phyloP scores from a whole-genome alignment of 2,888 invertebrate genomes.

The Spisula solida region DNA sequence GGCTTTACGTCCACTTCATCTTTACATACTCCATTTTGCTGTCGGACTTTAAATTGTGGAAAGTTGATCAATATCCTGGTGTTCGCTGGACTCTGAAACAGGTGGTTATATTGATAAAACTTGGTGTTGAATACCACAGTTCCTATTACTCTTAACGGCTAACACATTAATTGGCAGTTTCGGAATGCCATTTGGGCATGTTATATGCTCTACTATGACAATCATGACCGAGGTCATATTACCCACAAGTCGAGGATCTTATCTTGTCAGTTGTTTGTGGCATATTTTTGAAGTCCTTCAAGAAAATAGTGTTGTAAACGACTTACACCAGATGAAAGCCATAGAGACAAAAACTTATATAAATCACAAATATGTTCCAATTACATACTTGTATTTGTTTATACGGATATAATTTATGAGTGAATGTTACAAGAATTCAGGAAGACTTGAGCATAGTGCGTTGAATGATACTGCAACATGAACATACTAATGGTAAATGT shows the following conservation, averaged over 20 bases:
- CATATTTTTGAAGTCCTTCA: no score
- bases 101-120: neutral
- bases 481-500: no score
- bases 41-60: neutral
- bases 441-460: no score
- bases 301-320: no score
- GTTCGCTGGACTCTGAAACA: slow-evolving; percentile 24
- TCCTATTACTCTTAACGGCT: neutral
- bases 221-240: neutral
- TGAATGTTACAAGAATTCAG: no score
- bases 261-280: neutral
- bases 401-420: no score
- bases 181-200: no score
- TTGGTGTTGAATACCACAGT: neutral
- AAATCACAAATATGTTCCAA: no score
- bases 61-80: slow-evolving; percentile 29
- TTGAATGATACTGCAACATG: no score
- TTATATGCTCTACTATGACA: neutral
- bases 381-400: no score
- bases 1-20: slow-evolving; percentile 29
- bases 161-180: neutral
- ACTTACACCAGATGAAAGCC: no score
- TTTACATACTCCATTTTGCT: neutral
- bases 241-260: neutral
- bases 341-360: no score